Base-by-base conservation (phyloP, 2,797 vertebrate species). In the Hipposideros larvatus region DNA sequence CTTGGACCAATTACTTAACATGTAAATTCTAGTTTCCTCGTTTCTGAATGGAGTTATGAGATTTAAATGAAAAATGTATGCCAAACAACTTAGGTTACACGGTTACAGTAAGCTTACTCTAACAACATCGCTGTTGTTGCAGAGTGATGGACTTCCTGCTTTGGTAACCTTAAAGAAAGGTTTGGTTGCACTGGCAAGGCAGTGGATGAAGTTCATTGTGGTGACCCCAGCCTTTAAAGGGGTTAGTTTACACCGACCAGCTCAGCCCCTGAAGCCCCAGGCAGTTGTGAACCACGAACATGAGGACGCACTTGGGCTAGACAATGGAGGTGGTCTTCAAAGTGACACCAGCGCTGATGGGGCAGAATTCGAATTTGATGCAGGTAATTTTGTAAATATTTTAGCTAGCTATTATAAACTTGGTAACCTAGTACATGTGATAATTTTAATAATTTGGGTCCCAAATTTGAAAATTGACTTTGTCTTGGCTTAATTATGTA, bases 151-250 rank as follows among this genome's bases (percentile, higher is more conserved):
- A 0, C 99, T 99, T 95, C 99, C 99, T 85, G 99, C 99, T 3
- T 98, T 99, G 90, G 99, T 99, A 43, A 99, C 99, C 26, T 98
- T 99, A 63, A 99, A 99, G 97, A 99, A 99, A 97, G 99, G 99
- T 46, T 98, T 99, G 34, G 99, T 99, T 87, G 99, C 99, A 73
- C 97, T 99, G 98, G 99, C 99, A 48, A 98, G 99, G 78, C 99
- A 99, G n/a, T 99, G 99, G 99, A 99, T 99, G 99, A 99, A 99
- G 97, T 99, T 99, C 97, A 99, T 99, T n/a, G 99, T 99, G 92
- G 99, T 99, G 59, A 99, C 99, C 14, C 99, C 99, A 95, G 99
- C 99, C 83, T 99, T 99, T 97, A 99, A 99, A 98, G 99, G 99
- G 24, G 99, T 99, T 34, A 99, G 99, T 79, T 98, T 99, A 94